Evolutionary conservation across 1,140 invertebrate species (phyloP).

Genomic region (Coenobita brevimanus): DNA sequence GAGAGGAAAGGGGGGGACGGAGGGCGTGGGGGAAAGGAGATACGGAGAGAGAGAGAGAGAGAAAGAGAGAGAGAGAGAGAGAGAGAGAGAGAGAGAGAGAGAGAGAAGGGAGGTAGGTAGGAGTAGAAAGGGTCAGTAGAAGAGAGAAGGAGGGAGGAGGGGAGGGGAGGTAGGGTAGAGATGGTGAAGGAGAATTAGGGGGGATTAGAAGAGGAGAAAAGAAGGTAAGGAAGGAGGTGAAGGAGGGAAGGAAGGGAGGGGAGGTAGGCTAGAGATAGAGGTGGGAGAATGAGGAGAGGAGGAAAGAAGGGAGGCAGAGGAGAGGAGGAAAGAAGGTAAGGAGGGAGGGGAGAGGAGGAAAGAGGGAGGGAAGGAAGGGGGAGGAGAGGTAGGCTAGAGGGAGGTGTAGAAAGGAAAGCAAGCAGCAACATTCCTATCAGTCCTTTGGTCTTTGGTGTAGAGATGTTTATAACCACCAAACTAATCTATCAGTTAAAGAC

Average conservation of each 20-base stretch:
- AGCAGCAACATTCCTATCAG: too few relatives aligned
- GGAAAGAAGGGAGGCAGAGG: too few relatives aligned
- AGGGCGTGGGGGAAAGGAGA: background rate
- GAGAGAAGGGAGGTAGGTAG: background rate
- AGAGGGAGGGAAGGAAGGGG: too few relatives aligned
- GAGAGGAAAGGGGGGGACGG: background rate
- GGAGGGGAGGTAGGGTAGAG: background rate
- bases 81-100: conserved; percentile 8
- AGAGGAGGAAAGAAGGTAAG: too few relatives aligned
- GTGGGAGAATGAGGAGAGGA: too few relatives aligned
- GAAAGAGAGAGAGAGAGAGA: background rate
- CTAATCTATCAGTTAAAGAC: too few relatives aligned
- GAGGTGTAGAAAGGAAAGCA: too few relatives aligned
- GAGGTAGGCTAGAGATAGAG: too few relatives aligned
- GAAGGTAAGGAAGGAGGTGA: background rate
- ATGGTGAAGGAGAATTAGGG: background rate
- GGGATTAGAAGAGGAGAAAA: background rate
- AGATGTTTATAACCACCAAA: too few relatives aligned
- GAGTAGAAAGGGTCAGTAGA: background rate
- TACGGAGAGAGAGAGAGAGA: conserved; percentile 20
- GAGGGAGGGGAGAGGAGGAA: too few relatives aligned
- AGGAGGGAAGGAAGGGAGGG: background rate
- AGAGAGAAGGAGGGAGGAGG: background rate
- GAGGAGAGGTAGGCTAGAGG: too few relatives aligned
- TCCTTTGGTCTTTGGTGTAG: too few relatives aligned